Evolutionary conservation across 2,113 vertebrate genomes (phyloP).

Genomic region (Heteronetta atricapilla): DNA sequence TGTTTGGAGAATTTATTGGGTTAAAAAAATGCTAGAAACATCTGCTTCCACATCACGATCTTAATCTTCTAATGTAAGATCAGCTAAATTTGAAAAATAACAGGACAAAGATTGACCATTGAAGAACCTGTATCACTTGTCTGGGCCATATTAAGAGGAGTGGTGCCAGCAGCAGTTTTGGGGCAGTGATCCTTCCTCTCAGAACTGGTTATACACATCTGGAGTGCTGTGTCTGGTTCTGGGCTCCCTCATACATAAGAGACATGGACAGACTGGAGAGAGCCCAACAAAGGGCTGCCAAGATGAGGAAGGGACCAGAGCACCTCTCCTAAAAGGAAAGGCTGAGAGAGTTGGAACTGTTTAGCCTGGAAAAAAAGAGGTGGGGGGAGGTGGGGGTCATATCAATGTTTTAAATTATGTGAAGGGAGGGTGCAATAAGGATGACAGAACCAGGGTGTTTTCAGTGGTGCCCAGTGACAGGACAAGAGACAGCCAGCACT

Average conservation of each 20-base stretch:
- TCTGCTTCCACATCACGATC: background rate
- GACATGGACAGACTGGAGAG: background rate
- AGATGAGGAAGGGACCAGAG: too few species aligned
- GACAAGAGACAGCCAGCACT: background rate
- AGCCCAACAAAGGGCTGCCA: background rate
- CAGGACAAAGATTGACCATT: background rate
- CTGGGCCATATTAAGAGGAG: background rate
- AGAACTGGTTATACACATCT: background rate
- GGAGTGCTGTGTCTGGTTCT: background rate
- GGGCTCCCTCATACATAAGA: background rate
- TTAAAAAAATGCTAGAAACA: background rate
- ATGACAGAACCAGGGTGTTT: background rate
- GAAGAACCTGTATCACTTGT: background rate
- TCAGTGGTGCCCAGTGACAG: background rate
- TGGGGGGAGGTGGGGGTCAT: too few species aligned
- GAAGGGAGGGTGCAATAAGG: background rate
- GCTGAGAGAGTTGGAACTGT: background rate
- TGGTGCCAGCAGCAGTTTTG: rapidly evolving
- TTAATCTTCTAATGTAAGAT: background rate
- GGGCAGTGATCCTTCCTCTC: background rate
- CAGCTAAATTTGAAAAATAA: background rate
- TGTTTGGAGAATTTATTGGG: background rate
- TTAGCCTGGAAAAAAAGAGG: background rate
- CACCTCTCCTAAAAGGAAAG: too few species aligned
- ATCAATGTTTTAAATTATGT: background rate